These are phyloP conservation scores for Notothenia coriiceps DNA, from an alignment of 2,113 vertebrate species.

Conservation along the genomic window DNA sequence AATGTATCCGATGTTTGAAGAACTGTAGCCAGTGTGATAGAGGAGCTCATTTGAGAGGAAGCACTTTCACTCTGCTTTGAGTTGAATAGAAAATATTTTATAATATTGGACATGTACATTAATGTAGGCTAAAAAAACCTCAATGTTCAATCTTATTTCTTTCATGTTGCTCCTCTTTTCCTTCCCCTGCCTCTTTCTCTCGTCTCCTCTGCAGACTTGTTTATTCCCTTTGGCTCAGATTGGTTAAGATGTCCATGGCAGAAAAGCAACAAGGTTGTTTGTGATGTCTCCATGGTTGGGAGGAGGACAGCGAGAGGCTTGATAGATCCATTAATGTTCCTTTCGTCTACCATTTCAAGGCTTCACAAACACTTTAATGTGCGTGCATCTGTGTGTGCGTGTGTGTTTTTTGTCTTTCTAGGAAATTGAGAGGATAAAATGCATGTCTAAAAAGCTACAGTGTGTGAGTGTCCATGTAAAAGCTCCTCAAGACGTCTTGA, in stretches of 20 bases:
- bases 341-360: constrained; percentile 67
- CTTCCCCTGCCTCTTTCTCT: background rate
- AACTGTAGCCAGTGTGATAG: background rate
- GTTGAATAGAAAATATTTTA: background rate
- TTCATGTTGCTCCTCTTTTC: constrained; percentile 10
- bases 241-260: constrained; percentile 45
- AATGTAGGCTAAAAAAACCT: background rate
- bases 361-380: constrained; percentile 36
- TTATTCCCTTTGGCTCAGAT: constrained; percentile 45
- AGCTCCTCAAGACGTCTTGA: background rate
- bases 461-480: background rate
- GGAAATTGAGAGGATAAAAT: background rate
- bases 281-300: constrained; percentile 52
- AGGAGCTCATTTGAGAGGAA: background rate
- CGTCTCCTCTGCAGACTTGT: constrained; percentile 31
- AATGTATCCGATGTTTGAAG: too few species aligned
- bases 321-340: constrained; percentile 61
- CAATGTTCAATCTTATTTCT: background rate
- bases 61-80: background rate
- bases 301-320: constrained; percentile 41
- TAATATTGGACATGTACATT: background rate
- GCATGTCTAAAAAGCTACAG: background rate
- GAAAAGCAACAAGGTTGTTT: constrained; percentile 62
- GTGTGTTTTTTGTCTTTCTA: background rate
- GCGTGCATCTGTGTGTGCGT: background rate